Evolutionary conservation across 64 coral and sea anemone genomes (phyloP).

Genomic region (Trachythela sp.): DNA sequence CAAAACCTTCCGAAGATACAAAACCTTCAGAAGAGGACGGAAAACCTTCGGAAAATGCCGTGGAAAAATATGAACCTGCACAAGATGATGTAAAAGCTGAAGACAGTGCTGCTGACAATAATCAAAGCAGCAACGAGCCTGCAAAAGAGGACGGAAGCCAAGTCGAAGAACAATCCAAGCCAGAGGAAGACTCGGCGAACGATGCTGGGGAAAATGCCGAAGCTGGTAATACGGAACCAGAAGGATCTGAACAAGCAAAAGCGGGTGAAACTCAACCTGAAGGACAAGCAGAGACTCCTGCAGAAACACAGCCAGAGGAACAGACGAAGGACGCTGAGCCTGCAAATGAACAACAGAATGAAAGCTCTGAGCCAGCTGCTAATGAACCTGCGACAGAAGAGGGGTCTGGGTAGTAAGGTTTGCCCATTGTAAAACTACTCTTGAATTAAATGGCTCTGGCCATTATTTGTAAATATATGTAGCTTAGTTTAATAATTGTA

Average conservation of each 20-base stretch:
- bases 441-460: background rate
- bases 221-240: background rate
- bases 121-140: background rate
- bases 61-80: background rate
- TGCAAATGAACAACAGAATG: background rate
- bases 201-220: background rate
- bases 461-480: background rate
- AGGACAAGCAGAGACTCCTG: background rate
- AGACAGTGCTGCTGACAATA: background rate
- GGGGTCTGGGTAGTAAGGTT: background rate
- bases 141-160: background rate
- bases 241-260: background rate
- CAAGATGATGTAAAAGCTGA: background rate
- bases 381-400: background rate
- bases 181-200: background rate
- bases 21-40: background rate
- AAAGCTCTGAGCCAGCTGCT: background rate
- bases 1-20: background rate
- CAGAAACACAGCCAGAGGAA: background rate
- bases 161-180: background rate
- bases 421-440: no score
- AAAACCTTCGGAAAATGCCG: background rate
- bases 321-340: background rate
- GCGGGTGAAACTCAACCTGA: background rate
- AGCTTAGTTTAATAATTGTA: background rate